A percentile compares a stretch with the other conserved stretches of the same genome.
These are phyloP conservation scores for Ellobium chinense DNA, from an alignment of 2,888 invertebrate genomes.

Conservation along the genomic window DNA sequence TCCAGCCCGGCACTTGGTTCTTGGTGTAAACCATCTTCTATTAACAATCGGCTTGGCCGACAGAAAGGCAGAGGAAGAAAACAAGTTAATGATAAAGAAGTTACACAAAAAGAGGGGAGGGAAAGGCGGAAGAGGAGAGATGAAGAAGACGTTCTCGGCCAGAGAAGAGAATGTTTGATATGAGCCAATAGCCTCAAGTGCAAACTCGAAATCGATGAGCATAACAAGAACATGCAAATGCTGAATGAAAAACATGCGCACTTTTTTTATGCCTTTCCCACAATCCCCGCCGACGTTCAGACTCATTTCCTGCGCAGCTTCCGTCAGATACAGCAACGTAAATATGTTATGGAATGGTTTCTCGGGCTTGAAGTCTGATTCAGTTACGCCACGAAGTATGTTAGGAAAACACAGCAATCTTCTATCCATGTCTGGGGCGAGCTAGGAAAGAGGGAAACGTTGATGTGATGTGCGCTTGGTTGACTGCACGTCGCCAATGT, in stretches of 20 bases:
- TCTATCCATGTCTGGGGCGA: not conserved
- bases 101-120: too few relatives aligned
- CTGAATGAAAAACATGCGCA: too few relatives aligned
- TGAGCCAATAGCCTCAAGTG: not conserved
- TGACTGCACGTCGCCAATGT: too few relatives aligned
- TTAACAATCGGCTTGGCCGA: too few relatives aligned
- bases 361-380: conserved; percentile 3
- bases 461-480: too few relatives aligned
- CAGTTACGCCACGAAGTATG: not conserved
- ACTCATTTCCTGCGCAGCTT: conserved; percentile 5
- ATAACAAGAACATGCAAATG: not conserved
- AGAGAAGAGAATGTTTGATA: not conserved
- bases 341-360: not conserved
- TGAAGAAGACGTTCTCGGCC: not conserved
- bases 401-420: not conserved
- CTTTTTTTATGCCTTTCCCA: too few relatives aligned
- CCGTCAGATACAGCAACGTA: not conserved
- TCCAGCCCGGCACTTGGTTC: too few relatives aligned
- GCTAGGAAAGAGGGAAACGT: too few relatives aligned
- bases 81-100: too few relatives aligned
- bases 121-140: not conserved
- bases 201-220: not conserved
- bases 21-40: too few relatives aligned
- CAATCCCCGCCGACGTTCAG: too few relatives aligned
- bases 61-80: too few relatives aligned